Percentiles rank a stretch among this genome's conserved stretches.
Conservation (phyloP, 1,140 invertebrate species). For the Zeugodacus cucurbitae region DNA sequence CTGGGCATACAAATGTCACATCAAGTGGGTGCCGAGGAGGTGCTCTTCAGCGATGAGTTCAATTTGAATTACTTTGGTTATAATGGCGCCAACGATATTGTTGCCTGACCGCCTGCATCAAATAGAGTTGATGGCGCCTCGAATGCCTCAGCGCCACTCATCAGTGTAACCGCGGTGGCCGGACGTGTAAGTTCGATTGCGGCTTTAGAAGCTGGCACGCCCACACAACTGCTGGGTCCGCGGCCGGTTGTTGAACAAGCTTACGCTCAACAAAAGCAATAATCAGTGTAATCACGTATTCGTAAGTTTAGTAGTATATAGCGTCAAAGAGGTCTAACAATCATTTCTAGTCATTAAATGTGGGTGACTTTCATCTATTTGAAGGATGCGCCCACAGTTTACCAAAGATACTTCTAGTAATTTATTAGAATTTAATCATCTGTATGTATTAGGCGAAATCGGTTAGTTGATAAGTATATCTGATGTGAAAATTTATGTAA, state of each 20-base stretch:
- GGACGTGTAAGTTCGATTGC: not conserved
- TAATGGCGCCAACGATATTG: constrained; percentile 62
- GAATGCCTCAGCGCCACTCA: not conserved
- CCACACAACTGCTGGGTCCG: not conserved
- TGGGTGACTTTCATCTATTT: not conserved
- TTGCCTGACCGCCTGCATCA: constrained; percentile 58
- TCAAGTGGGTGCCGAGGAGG: constrained; percentile 59
- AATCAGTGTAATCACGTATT: not conserved
- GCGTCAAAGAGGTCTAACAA: constrained; percentile 1
- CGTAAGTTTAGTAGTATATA: not conserved
- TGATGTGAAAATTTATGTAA: no score
- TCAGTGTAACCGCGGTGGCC: not conserved
- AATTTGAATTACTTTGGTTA: constrained; percentile 66
- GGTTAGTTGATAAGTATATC: not conserved
- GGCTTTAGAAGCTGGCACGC: not conserved
- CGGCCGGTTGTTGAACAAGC: not conserved
- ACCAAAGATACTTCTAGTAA: not conserved
- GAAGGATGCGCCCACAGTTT: not conserved
- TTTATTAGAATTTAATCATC: not conserved
- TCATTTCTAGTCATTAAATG: constrained; percentile 29
- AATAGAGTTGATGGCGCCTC: not conserved
- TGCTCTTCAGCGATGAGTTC: constrained; percentile 64
- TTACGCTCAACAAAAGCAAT: not conserved
- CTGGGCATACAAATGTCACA: constrained; percentile 63
- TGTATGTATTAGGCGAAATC: not conserved